Evolutionary conservation across 2,888 invertebrate species (phyloP), one percentile per base, ranked within the genome.

Genomic region (Eupithecia centaureata): DNA sequence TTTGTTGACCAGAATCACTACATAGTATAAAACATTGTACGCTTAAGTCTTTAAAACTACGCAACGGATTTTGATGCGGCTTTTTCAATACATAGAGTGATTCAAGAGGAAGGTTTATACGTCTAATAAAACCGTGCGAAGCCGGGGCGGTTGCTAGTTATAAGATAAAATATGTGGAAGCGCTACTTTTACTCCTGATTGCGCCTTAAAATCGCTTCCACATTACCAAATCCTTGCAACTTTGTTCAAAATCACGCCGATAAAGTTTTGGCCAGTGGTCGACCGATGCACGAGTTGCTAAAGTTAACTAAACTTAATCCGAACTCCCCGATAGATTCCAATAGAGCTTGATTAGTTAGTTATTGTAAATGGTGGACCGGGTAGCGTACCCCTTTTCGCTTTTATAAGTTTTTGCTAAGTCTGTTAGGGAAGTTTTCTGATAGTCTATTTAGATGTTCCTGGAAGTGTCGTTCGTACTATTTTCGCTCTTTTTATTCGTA

Each of bases 321-420:
- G 13, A 52, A 52, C 52, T 52, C 25, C 7, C 15, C 52, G 27
- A 52, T 52, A 27, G 27, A 52, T 60, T 42, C 38, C 60, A 65
- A 65, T 65, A 38, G 60, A 25, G 60, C 60, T 8, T 60, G 65
- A 65, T 65, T 61, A 60, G 65, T 54, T 60, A 42, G 65, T 65
- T 64, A 59, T 35, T 13, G 27, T 52, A 27, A 52, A 52, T 52
- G 52, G 51, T 51, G 51, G 51, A 51, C 25, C 52, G 47, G 7
- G 42, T 42, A 42, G 18, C 22, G 47, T 12, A 47, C 18, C 47
- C 27, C 52, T 27, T 52, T n/a, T 52, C 52, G 15, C 52, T 51
- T 51, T 25, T 51, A 22, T 12, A 52, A 52, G 27, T 27, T 52
- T 52, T 52, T 13, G 15, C 52, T 27, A 52, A 52, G 7, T 52